phyloP scores from a whole-genome alignment of 92 coral and sea anemone species.

The Epizoanthus fatuus region DNA sequence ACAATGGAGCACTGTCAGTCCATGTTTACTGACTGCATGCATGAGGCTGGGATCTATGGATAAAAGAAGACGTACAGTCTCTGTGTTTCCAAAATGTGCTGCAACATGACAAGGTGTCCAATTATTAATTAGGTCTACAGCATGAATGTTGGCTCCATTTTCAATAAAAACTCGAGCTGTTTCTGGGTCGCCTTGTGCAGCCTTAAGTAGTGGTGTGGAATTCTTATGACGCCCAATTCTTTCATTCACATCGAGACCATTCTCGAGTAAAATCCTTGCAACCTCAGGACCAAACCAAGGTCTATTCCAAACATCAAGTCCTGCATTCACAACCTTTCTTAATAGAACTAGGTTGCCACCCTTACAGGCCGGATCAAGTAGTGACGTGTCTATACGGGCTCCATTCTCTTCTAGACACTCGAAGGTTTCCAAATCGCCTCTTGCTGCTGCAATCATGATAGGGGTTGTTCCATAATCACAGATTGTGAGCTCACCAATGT shows the following conservation, averaged over 20 bases:
- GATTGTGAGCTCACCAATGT: no score
- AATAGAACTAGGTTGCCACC: no score
- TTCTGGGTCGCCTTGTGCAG: not conserved
- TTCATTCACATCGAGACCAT: conserved; percentile 3
- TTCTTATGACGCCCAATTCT: not conserved
- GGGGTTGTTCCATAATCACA: no score
- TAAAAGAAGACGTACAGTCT: conserved; percentile 13
- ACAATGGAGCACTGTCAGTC: not conserved
- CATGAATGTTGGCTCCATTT: not conserved
- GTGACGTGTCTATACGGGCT: no score
- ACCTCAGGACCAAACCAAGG: not conserved
- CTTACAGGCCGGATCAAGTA: no score
- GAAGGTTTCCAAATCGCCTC: no score
- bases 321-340: no score
- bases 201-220: conserved; percentile 6
- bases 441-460: no score
- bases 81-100: conserved; percentile 4
- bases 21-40: not conserved
- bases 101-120: not conserved
- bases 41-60: not conserved
- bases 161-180: not conserved
- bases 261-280: not conserved
- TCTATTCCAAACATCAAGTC: no score
- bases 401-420: no score
- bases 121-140: not conserved